phyloP scores from a whole-genome alignment of 2,888 invertebrate genomes.

The Aelia acuminata region DNA sequence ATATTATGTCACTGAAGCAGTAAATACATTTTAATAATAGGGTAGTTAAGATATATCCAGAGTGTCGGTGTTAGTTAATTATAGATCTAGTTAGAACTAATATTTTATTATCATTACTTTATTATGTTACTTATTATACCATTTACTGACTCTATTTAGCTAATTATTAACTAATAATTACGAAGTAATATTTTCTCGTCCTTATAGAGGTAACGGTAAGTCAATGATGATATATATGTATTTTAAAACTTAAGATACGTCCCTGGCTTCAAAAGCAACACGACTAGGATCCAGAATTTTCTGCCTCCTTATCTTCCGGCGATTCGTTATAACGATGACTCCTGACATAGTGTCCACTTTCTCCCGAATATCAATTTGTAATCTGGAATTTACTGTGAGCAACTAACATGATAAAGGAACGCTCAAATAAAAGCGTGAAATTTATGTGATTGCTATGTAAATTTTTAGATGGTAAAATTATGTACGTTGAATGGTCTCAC shows the following conservation, averaged over 20 bases:
- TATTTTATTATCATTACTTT: too few species aligned
- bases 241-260: not conserved
- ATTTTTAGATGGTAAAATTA: not conserved
- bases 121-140: too few species aligned
- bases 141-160: too few species aligned
- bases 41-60: too few species aligned
- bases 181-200: too few species aligned
- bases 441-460: conserved; percentile 16
- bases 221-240: too few species aligned
- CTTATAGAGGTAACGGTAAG: too few species aligned
- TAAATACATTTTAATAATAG: too few species aligned
- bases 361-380: conserved; percentile 26
- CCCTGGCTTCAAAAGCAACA: not conserved
- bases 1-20: too few species aligned
- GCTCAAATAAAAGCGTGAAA: conserved; percentile 17
- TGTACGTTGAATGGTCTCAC: not conserved
- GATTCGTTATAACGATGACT: conserved; percentile 4
- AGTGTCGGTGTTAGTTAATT: too few species aligned
- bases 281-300: not conserved
- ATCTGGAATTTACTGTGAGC: not conserved
- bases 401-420: not conserved
- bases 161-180: too few species aligned
- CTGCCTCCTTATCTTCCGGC: not conserved
- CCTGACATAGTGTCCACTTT: conserved; percentile 31
- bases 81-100: too few species aligned